phyloP scores from a whole-genome alignment of 2,113 vertebrate species.

The Piaya cayana region DNA sequence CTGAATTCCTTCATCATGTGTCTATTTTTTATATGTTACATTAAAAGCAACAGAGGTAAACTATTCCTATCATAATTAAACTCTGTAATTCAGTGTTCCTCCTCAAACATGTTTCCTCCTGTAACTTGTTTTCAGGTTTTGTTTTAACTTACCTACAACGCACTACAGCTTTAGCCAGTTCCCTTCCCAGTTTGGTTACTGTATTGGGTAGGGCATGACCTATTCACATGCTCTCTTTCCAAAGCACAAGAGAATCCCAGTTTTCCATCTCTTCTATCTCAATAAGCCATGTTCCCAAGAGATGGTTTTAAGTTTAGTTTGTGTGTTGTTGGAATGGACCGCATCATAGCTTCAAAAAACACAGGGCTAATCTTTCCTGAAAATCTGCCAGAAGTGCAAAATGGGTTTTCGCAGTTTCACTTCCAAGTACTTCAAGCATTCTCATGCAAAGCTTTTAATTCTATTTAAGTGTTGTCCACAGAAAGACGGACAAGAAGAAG shows the following conservation, averaged over 20 bases:
- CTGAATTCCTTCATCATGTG: not conserved
- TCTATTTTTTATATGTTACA: not conserved
- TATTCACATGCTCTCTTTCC: not conserved
- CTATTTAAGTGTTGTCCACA: not conserved
- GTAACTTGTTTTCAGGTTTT: not conserved
- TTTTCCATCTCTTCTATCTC: not conserved
- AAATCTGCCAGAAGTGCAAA: constrained; percentile 6
- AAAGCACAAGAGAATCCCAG: not conserved
- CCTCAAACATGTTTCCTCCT: not conserved
- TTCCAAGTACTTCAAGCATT: constrained; percentile 59
- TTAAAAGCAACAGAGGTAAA: not conserved
- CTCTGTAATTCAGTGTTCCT: not conserved
- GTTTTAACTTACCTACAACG: not conserved
- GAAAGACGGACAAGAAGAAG: not conserved
- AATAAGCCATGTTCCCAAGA: not conserved
- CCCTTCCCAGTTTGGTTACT: not conserved
- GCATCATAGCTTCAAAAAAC: not conserved
- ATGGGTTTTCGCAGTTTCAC: constrained; percentile 43
- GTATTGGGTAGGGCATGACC: not conserved
- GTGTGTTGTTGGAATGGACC: not conserved
- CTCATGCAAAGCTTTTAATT: constrained; percentile 41
- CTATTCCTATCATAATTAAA: not conserved
- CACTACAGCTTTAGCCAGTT: not conserved
- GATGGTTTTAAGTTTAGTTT: not conserved
- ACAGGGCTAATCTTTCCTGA: constrained; percentile 11